Percentiles rank a stretch among this genome's conserved stretches.
Conservation (phyloP, 2,888 invertebrate species). For the Netelia inedita region DNA sequence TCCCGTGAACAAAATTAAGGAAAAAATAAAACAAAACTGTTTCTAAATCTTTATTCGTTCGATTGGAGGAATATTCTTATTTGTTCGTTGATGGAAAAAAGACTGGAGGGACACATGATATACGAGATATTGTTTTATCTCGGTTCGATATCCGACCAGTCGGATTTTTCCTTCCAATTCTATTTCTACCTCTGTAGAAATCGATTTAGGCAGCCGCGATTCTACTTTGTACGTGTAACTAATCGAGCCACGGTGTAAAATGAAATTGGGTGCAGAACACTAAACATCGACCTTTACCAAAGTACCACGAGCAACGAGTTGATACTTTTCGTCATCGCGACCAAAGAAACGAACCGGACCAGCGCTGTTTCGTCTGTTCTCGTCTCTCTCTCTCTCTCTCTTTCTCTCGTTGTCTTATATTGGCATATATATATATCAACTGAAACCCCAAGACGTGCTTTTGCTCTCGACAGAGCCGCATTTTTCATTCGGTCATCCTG, state of each 20-base stretch:
- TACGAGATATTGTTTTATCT: not conserved
- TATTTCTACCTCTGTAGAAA: slow-evolving; percentile 21
- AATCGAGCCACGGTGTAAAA: slow-evolving; percentile 31
- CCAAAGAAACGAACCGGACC: slow-evolving; percentile 57
- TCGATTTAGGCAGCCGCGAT: slow-evolving; percentile 28
- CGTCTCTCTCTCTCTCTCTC: slow-evolving; percentile 34
- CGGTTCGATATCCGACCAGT: slow-evolving; percentile 19
- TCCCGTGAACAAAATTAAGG: no score
- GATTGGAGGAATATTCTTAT: no score
- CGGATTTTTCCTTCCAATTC: not conserved
- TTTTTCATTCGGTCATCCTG: slow-evolving; percentile 60
- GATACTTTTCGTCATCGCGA: slow-evolving; percentile 61
- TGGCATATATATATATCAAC: not conserved
- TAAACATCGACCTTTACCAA: slow-evolving; percentile 64
- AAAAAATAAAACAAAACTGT: no score
- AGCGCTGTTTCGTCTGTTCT: slow-evolving; percentile 12
- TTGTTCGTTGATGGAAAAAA: no score
- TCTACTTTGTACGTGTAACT: slow-evolving; percentile 14
- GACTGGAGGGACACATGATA: not conserved
- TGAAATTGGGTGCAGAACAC: slow-evolving; percentile 54
- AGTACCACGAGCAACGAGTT: slow-evolving; percentile 19
- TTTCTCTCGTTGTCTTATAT: slow-evolving; percentile 45
- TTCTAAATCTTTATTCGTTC: no score
- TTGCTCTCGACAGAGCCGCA: slow-evolving; percentile 36
- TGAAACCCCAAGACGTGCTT: slow-evolving; percentile 46